Evolutionary conservation across 1,140 invertebrate genomes (phyloP).

Genomic region (Ceratoteleas bidentatus): DNA sequence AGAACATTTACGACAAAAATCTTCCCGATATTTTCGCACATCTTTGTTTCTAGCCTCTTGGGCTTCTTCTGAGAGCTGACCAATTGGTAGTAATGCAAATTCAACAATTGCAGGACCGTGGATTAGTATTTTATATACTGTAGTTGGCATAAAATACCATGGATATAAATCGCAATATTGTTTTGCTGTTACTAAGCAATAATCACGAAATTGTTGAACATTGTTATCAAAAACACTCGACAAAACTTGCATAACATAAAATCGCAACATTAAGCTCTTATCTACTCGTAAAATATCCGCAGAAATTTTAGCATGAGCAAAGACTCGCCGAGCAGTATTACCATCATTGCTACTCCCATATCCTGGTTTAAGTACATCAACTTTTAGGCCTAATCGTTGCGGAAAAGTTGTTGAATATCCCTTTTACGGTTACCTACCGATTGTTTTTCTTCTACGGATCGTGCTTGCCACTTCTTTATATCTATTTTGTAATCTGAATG

Average conservation of each 20-base stretch:
- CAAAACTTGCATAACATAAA: slow-evolving; percentile 64
- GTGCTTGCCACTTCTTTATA: slow-evolving; percentile 44
- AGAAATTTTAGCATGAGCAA: slow-evolving; percentile 55
- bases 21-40: slow-evolving; percentile 29
- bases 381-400: slow-evolving; percentile 21
- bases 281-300: slow-evolving; percentile 71
- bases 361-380: slow-evolving; percentile 59
- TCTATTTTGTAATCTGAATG: slow-evolving; percentile 31
- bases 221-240: slow-evolving; percentile 35
- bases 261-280: slow-evolving; percentile 67
- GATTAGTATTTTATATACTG: slow-evolving; percentile 63
- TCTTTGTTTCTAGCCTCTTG: slow-evolving; percentile 51
- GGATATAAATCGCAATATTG: slow-evolving; percentile 9
- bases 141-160: slow-evolving; percentile 57
- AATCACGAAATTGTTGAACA: slow-evolving; percentile 12
- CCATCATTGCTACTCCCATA: slow-evolving; percentile 74
- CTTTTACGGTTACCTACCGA: slow-evolving; percentile 30
- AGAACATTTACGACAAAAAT: slow-evolving; percentile 29
- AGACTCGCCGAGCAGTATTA: slow-evolving; percentile 61
- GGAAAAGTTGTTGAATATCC: slow-evolving; percentile 32
- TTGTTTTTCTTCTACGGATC: slow-evolving; percentile 27
- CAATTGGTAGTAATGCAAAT: slow-evolving; percentile 62
- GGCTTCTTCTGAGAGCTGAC: slow-evolving; percentile 62
- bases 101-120: slow-evolving; percentile 59
- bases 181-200: slow-evolving; percentile 8